Percentiles rank a stretch among this genome's conserved stretches.
These are phyloP conservation scores for Oryzias dopingdopingensis DNA, from an alignment of 2,797 vertebrate species.

Conservation along the genomic window DNA sequence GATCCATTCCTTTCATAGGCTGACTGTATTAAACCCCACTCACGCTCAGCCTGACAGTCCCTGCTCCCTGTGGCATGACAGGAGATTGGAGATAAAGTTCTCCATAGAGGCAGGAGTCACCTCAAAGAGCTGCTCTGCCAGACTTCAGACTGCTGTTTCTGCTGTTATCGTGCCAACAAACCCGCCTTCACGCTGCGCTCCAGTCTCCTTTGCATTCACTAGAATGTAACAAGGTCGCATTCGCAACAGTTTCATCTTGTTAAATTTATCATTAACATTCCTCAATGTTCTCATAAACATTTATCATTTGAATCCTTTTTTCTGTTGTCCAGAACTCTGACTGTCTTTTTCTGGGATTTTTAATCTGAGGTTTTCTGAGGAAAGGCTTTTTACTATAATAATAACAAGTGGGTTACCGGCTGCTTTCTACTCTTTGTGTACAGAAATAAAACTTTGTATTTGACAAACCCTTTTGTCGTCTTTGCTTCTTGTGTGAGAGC, in stretches of 20 bases:
- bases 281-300: slow-evolving; percentile 59
- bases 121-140: slow-evolving; percentile 37
- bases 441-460: slow-evolving; percentile 89
- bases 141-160: slow-evolving; percentile 17
- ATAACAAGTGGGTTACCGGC: slow-evolving; percentile 73
- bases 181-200: background rate
- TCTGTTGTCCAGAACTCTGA: slow-evolving; percentile 53
- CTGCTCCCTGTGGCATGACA: slow-evolving; percentile 31
- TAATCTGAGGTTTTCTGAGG: slow-evolving; percentile 77
- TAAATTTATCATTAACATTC: slow-evolving; percentile 60
- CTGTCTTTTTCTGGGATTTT: slow-evolving; percentile 65
- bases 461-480: slow-evolving; percentile 65
- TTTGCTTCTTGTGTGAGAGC: slow-evolving; percentile 28
- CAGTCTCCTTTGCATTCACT: slow-evolving; percentile 5
- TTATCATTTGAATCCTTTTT: slow-evolving; percentile 36
- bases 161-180: background rate
- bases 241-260: slow-evolving; percentile 19
- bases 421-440: slow-evolving; percentile 84
- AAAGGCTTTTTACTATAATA: slow-evolving; percentile 76
- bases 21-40: background rate
- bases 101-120: slow-evolving; percentile 6
- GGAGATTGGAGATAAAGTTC: slow-evolving; percentile 34
- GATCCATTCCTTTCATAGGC: slow-evolving; percentile 4
- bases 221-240: slow-evolving; percentile 25
- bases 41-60: slow-evolving; percentile 5